phyloP scores from a whole-genome alignment of 2,888 invertebrate genomes.

The Rhyacophila evoluta region DNA sequence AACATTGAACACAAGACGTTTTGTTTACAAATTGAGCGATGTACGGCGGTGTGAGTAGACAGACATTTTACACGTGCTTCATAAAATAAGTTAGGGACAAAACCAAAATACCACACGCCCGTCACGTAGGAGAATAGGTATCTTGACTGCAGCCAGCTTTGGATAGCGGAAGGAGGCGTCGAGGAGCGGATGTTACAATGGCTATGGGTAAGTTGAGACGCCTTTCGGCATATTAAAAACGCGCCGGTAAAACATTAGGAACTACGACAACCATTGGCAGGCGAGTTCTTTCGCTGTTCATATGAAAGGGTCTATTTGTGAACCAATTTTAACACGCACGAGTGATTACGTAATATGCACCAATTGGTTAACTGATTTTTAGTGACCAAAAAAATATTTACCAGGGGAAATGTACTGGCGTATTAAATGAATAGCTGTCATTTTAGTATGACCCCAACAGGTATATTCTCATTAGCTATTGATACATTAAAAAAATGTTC shows the following conservation, averaged over 20 bases:
- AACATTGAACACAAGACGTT: constrained; percentile 26
- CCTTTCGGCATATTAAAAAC: constrained; percentile 43
- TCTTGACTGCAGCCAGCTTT: constrained; percentile 34
- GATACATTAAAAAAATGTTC: too few relatives aligned
- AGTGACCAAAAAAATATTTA: too few relatives aligned
- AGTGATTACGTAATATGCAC: too few relatives aligned
- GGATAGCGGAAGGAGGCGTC: constrained; percentile 49
- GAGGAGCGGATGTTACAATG: constrained; percentile 48
- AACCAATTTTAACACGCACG: too few relatives aligned
- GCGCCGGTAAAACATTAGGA: constrained; percentile 13
- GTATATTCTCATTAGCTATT: too few relatives aligned
- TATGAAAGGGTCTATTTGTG: too few relatives aligned
- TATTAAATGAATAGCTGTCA: too few relatives aligned
- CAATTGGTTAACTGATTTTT: too few relatives aligned
- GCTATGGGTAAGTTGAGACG: constrained; percentile 50
- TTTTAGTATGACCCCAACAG: too few relatives aligned
- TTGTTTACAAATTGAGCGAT: constrained; percentile 41
- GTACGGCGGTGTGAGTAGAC: neutral
- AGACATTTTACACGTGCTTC: constrained; percentile 36
- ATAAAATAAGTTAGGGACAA: constrained; percentile 34
- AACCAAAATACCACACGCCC: constrained; percentile 45
- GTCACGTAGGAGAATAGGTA: constrained; percentile 33
- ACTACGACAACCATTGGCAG: neutral
- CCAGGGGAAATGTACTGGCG: too few relatives aligned
- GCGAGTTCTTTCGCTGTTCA: too few relatives aligned